phyloP scores from a whole-genome alignment of 1,140 invertebrate species.

The Aricia agestis region DNA sequence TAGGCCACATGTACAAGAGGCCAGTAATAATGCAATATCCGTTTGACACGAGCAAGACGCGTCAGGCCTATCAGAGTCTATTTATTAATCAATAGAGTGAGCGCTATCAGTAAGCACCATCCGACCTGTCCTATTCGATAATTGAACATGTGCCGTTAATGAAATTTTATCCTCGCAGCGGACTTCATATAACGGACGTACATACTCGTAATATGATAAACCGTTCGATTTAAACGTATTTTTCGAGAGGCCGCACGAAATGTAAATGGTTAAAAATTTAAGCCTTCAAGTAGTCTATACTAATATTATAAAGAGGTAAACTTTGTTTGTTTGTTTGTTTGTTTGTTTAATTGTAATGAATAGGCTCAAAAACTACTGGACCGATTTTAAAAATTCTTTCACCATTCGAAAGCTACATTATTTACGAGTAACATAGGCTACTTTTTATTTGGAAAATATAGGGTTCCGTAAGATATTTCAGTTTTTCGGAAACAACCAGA shows the following conservation, averaged over 20 bases:
- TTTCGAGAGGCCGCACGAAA: not conserved
- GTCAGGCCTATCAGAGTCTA: conserved; percentile 33
- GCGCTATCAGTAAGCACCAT: conserved; percentile 44
- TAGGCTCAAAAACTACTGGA: too few species aligned
- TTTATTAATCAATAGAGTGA: conserved; percentile 42
- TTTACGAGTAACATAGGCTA: too few species aligned
- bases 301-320: too few species aligned
- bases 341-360: too few species aligned
- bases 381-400: too few species aligned
- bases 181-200: conserved; percentile 21
- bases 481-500: too few species aligned
- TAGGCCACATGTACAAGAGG: conserved; percentile 13
- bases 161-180: conserved; percentile 53
- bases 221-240: not conserved
- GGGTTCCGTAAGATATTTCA: too few species aligned
- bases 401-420: too few species aligned
- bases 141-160: conserved; percentile 68
- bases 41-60: conserved; percentile 17
- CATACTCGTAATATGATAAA: conserved; percentile 5
- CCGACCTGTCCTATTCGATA: conserved; percentile 49
- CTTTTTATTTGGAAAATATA: too few species aligned
- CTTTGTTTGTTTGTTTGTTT: too few species aligned
- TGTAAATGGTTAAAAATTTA: conserved; percentile 13
- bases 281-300: not conserved
- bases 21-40: conserved; percentile 16